Evolutionary conservation across 2,888 invertebrate genomes (phyloP).

Genomic region (Heteropelma amictum): DNA sequence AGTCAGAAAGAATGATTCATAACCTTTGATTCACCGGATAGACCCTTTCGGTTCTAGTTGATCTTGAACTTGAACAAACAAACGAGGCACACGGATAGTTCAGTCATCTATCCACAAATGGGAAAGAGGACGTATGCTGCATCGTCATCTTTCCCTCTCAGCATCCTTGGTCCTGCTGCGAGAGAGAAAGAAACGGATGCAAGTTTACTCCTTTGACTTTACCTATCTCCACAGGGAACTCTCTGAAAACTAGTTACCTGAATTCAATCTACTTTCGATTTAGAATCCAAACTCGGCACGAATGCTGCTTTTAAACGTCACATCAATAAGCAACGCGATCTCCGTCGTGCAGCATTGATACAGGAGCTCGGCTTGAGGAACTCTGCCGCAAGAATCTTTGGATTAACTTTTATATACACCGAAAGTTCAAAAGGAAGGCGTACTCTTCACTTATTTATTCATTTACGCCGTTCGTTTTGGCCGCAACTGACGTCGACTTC

Average conservation of each 20-base stretch:
- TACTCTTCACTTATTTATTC: too few relatives aligned
- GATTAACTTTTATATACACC: not conserved
- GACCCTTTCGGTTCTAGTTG: conserved; percentile 30
- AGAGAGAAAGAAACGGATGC: not conserved
- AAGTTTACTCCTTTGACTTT: conserved; percentile 15
- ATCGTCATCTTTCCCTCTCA: too few relatives aligned
- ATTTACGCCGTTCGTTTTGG: too few relatives aligned
- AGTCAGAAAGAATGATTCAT: conserved; percentile 22
- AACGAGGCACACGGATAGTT: conserved; percentile 18
- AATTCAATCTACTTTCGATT: conserved; percentile 55
- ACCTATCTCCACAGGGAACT: too few relatives aligned
- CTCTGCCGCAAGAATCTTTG: not conserved
- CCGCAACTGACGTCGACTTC: too few relatives aligned
- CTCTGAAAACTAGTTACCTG: conserved; percentile 44
- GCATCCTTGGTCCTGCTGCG: too few relatives aligned
- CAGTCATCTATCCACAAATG: not conserved
- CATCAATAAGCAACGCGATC: conserved; percentile 34
- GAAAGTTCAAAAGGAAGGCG: too few relatives aligned
- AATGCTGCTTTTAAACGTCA: too few relatives aligned
- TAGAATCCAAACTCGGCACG: conserved; percentile 43
- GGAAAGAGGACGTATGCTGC: conserved; percentile 2
- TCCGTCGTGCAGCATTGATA: conserved; percentile 23
- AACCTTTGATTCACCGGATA: conserved; percentile 13
- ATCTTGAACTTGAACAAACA: conserved; percentile 48
- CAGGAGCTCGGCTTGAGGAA: not conserved